Evolutionary conservation across 2,797 vertebrate species (phyloP).

Genomic region (Clamator glandarius): DNA sequence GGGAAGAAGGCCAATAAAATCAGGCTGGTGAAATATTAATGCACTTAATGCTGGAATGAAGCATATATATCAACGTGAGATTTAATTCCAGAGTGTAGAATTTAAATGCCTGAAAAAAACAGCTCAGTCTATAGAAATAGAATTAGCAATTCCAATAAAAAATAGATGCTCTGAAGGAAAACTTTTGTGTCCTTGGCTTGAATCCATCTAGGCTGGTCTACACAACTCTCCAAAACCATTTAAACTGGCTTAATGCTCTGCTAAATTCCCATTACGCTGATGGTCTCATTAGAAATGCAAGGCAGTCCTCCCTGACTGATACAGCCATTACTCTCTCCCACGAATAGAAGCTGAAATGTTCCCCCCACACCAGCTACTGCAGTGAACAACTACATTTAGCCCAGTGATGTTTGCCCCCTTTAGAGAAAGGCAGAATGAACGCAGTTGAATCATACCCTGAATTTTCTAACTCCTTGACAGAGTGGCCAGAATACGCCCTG

Average conservation of each 20-base stretch:
- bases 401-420: not conserved
- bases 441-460: not conserved
- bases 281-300: slow-evolving; percentile 39
- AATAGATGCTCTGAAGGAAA: slow-evolving; percentile 54
- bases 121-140: slow-evolving; percentile 58
- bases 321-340: not conserved
- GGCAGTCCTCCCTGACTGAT: not conserved
- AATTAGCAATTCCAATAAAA: slow-evolving; percentile 69
- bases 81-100: slow-evolving; percentile 45
- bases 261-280: slow-evolving; percentile 40
- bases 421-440: not conserved
- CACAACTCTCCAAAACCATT: slow-evolving; percentile 25
- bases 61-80: slow-evolving; percentile 56
- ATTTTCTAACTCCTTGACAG: not conserved
- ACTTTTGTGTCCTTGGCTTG: slow-evolving; percentile 43
- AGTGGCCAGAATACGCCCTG: not conserved
- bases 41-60: slow-evolving; percentile 55
- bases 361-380: not conserved
- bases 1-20: slow-evolving; percentile 44
- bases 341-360: slow-evolving; percentile 1
- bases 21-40: slow-evolving; percentile 46
- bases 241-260: slow-evolving; percentile 50
- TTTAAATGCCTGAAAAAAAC: slow-evolving; percentile 56
- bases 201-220: slow-evolving; percentile 30
- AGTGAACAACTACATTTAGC: fast-evolving